Evolutionary conservation across 2,888 invertebrate genomes (phyloP).

Genomic region (Podotricha telesiphe): DNA sequence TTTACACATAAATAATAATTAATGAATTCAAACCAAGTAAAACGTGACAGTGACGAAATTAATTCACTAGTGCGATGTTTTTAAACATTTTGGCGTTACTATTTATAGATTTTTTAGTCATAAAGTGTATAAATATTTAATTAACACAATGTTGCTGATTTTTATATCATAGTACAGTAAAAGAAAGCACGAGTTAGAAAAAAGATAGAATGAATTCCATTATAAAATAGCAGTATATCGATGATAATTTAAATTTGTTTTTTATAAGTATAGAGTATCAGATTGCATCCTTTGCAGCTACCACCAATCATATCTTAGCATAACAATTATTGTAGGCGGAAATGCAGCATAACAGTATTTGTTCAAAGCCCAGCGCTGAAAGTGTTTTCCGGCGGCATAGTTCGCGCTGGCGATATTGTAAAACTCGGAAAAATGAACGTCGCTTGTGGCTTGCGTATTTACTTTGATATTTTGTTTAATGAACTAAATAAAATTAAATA

Average conservation of each 20-base stretch:
- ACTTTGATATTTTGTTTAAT: not conserved
- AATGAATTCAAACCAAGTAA: conserved; percentile 32
- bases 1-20: conserved; percentile 27
- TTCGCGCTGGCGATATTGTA: conserved; percentile 30
- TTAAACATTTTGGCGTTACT: not conserved
- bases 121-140: not conserved
- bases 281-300: not conserved
- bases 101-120: not conserved
- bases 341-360: conserved; percentile 30
- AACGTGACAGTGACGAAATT: conserved; percentile 24
- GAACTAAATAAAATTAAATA: too few species aligned
- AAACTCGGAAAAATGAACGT: conserved; percentile 8
- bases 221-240: not conserved
- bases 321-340: conserved; percentile 25
- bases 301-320: conserved; percentile 8
- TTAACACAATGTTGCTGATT: not conserved
- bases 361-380: conserved; percentile 34
- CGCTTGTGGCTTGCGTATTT: not conserved
- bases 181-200: not conserved
- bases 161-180: not conserved
- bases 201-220: not conserved
- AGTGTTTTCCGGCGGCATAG: conserved; percentile 41
- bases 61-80: conserved; percentile 19
- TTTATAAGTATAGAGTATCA: not conserved
- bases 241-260: not conserved